Percentiles rank a stretch among this genome's conserved stretches.
Conservation (phyloP, 2,113 vertebrate species). For the Mustelus asterias region DNA sequence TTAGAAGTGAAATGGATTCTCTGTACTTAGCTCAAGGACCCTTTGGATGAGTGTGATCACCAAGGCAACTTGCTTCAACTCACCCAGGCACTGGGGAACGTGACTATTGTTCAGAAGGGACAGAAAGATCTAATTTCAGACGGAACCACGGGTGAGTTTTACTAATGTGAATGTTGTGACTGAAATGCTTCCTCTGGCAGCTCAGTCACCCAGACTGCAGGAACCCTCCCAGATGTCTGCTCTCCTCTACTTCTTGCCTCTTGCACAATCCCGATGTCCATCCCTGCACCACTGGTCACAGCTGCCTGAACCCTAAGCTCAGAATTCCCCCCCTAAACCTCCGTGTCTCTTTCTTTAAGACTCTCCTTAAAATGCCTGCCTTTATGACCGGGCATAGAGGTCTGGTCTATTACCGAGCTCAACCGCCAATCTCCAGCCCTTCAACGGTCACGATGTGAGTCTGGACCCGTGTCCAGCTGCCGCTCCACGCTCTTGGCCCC, state of each 20-base stretch:
- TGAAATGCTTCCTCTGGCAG: neutral
- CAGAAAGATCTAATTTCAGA: conserved; percentile 85
- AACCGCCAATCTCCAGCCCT: too few relatives aligned
- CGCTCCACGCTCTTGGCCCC: too few relatives aligned
- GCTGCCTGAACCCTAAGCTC: too few relatives aligned
- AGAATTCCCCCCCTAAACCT: too few relatives aligned
- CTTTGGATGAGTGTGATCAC: conserved; percentile 66
- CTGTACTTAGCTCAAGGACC: conserved; percentile 67
- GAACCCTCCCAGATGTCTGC: neutral
- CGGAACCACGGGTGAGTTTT: conserved; percentile 74
- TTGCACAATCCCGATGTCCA: neutral
- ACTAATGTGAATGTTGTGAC: neutral
- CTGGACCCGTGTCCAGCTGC: too few relatives aligned
- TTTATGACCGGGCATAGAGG: too few relatives aligned
- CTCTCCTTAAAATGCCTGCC: too few relatives aligned
- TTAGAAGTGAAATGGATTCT: conserved; percentile 44
- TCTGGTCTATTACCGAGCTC: too few relatives aligned
- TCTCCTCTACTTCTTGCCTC: neutral
- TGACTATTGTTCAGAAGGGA: conserved; percentile 87
- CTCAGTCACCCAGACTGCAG: neutral
- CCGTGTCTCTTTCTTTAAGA: too few relatives aligned
- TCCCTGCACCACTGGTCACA: too few relatives aligned
- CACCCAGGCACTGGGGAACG: conserved; percentile 83
- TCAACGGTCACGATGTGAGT: too few relatives aligned
- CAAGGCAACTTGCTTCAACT: conserved; percentile 70